Evolutionary conservation across 2,888 invertebrate genomes (phyloP).

Genomic region (Ormyrus pomaceus): DNA sequence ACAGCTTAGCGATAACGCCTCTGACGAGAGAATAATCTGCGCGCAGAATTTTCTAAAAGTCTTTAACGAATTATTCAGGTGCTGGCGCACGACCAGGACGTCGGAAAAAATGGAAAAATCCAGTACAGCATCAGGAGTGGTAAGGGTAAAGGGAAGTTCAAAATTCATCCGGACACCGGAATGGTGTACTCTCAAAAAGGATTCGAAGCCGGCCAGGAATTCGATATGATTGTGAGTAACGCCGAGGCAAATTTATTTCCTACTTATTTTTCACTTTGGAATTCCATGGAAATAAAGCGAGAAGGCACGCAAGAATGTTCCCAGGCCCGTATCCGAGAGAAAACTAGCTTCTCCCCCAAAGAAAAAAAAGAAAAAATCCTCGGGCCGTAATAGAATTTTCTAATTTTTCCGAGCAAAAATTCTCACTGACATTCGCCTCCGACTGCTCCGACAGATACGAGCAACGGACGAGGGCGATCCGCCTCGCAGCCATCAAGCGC

Average conservation of each 20-base stretch:
- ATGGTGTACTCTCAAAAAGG: constrained; percentile 86
- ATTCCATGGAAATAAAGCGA: too few relatives aligned
- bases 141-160: constrained; percentile 87
- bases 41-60: too few relatives aligned
- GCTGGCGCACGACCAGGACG: constrained; percentile 89
- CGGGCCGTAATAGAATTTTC: too few relatives aligned
- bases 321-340: too few relatives aligned
- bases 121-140: constrained; percentile 89
- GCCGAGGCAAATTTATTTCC: too few relatives aligned
- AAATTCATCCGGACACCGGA: constrained; percentile 88
- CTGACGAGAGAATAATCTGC: too few relatives aligned
- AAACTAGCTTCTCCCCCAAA: too few relatives aligned
- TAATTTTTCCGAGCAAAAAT: constrained; percentile 1
- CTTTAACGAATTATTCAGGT: constrained; percentile 77
- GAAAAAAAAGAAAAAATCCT: too few relatives aligned
- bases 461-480: constrained; percentile 89
- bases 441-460: constrained; percentile 79
- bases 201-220: constrained; percentile 83
- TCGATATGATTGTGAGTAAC: constrained; percentile 81
- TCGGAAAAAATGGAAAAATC: constrained; percentile 88
- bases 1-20: too few relatives aligned
- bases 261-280: too few relatives aligned
- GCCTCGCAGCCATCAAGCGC: constrained; percentile 84
- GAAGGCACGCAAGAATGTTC: too few relatives aligned
- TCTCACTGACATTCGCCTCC: background rate